Evolutionary conservation across 1,140 invertebrate genomes (phyloP).

Genomic region (Branchinecta lynchi): DNA sequence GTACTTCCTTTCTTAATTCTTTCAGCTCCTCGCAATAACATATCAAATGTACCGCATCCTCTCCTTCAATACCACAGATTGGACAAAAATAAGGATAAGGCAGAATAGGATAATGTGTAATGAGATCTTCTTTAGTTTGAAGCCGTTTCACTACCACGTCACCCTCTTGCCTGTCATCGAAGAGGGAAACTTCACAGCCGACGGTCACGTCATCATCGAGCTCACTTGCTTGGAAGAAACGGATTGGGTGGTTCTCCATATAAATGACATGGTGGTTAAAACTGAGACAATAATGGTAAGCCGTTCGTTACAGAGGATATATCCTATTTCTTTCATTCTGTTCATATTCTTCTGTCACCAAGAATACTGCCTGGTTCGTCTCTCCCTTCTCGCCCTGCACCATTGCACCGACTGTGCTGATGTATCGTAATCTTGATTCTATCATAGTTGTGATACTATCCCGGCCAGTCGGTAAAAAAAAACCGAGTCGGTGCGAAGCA

Average conservation of each 20-base stretch:
- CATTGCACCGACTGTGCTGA: not conserved
- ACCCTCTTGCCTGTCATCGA: slow-evolving; percentile 16
- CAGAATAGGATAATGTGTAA: no score
- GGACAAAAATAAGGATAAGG: no score
- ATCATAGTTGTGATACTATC: not conserved
- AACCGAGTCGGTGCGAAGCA: no score
- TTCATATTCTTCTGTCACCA: slow-evolving; percentile 22
- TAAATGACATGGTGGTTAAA: slow-evolving; percentile 38
- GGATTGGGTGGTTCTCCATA: slow-evolving; percentile 56
- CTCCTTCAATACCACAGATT: no score
- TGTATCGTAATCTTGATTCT: not conserved
- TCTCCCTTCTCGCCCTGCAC: not conserved
- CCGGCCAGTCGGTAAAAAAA: no score
- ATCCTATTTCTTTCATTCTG: no score
- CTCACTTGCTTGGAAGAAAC: slow-evolving; percentile 48
- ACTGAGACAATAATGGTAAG: not conserved
- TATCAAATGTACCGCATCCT: no score
- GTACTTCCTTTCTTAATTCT: no score
- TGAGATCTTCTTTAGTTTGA: not conserved
- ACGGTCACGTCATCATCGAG: slow-evolving; percentile 32
- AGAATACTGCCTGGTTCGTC: slow-evolving; percentile 32
- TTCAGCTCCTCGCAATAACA: no score
- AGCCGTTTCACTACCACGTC: slow-evolving; percentile 12
- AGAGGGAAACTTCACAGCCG: slow-evolving; percentile 17
- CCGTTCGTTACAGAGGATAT: not conserved